phyloP scores from a whole-genome alignment of 2,113 vertebrate species.

The Uria aalge region DNA sequence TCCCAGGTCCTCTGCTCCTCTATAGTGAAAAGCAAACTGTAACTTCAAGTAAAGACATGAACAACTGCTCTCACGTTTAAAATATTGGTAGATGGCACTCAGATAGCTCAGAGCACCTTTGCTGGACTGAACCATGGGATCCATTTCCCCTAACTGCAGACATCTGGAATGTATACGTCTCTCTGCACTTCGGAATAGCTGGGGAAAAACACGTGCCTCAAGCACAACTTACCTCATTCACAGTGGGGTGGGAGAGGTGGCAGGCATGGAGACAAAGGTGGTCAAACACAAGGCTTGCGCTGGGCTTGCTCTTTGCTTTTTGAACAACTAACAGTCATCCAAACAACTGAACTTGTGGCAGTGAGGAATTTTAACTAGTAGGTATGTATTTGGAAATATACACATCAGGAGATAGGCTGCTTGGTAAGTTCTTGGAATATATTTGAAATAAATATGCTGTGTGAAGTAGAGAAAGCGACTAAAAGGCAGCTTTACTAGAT shows the following conservation, averaged over 20 bases:
- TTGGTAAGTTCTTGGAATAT: not conserved
- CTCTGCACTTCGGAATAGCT: not conserved
- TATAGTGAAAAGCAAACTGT: not conserved
- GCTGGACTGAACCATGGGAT: not conserved
- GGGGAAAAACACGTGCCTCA: not conserved
- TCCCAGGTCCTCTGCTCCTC: not conserved
- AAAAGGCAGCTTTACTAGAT: not conserved
- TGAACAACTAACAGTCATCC: not conserved
- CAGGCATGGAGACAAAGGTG: not conserved
- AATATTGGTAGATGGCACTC: not conserved
- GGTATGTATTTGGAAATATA: not conserved
- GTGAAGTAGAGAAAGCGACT: not conserved
- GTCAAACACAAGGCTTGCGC: rapidly evolving
- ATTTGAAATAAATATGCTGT: not conserved
- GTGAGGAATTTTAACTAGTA: not conserved
- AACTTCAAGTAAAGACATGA: not conserved
- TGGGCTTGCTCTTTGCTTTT: not conserved
- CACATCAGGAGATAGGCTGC: not conserved
- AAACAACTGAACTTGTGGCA: not conserved
- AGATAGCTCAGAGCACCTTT: not conserved
- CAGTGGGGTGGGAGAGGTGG: not conserved
- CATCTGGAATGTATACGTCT: not conserved
- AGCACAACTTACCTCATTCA: not conserved
- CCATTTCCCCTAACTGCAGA: not conserved
- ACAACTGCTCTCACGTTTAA: not conserved